Evolutionary conservation across 1,140 invertebrate species (phyloP), one percentile per base, ranked within the genome.

Genomic region (Sminthurides bifidus): DNA sequence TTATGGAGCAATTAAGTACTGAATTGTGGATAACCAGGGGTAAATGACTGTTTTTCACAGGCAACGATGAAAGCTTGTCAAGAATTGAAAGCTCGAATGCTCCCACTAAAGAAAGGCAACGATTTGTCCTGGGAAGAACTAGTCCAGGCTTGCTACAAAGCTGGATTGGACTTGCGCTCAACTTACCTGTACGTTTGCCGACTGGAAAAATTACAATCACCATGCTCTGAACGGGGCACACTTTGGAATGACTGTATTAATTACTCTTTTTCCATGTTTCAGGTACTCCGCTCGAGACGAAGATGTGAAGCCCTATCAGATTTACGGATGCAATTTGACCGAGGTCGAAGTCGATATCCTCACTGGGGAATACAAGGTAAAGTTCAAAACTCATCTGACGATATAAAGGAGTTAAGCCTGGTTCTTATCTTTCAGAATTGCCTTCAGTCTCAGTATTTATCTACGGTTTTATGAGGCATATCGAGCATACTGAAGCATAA

Each of bases 261-360:
- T n/a, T 69, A 17, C 4, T 51, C 14, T 51, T 4, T 37, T 35
- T 33, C 15, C 21, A 29, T 14, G 19, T 27, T 21, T 12, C 6
- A 15, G 29, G 31, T 51, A 38, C 23, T 35, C 50, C 2, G 30
- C 40, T 30, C 27, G 33, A 17, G 6, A 46, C 14, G 73, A 77
- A 35, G 71, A 74, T 8, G 65, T 80, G 26, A 72, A 76, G 46
- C 59, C 69, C 1, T 85, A 85, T 61, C 62, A 73, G 43, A 75
- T 85, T 19, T 82, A 78, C 63, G 82, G 80, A 3, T 69, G 76
- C 2, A 73, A 76, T 24, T 68, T 79, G 1, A 74, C 76, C 0
- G 84, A 87, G 70, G 76, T 85, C 0, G 81, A 85, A 66, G 63
- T 89, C 12, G 85, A 91, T 67, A 72, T 86, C 15, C 70, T 89